Base-by-base conservation (phyloP, 2,888 invertebrate species). In the Rotaria magnacalcarata region DNA sequence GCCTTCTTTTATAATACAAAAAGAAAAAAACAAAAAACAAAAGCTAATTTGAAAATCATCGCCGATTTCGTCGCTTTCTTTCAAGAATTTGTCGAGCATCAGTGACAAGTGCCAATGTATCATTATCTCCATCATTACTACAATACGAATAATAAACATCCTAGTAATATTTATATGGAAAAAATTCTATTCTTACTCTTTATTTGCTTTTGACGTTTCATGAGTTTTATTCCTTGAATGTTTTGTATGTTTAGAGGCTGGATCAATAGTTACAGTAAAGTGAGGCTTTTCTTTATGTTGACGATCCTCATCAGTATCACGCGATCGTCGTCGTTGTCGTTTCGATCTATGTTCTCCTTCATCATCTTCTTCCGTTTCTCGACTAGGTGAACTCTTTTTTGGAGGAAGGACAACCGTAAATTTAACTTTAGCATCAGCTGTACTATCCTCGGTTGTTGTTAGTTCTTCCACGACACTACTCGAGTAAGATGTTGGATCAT, bases 401-500 rank as follows among this genome's bases (percentile, higher is more conserved):
- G 80, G 47, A 11, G 80, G 80, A 80, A 80, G 80, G 11, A 80
- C 80, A 47, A 80, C 80, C 24, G 80, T 80, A 80, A 80, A 80
- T 80, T 80, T 80, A 24, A 80, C 80, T n/a, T 80, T 80, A 0
- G 43, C 47, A 80, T 80, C 80, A n/a, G 43, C 24, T 47, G 21
- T 10, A 80, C 47, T 80, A 43, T 80, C 80, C 21, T 47, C 47
- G 0, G n/a, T 19, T 14, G 21, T 47, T 47, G 43, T 3, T 24
- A 47, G 7, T 80, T 80, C 80, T 47, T 80, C 80, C 8, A 47
- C 43, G 24, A 47, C n/a, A 47, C 24, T 47, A 47, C 14, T 47
- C n/a, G 43, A 43, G 21, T 19, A 24, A 4, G 19, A 21, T n/a
- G 21, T 47, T 14, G 47, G 43, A 47, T 80, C 80, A 80, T 47